A percentile compares a stretch with the other conserved stretches of the same genome.
These are phyloP conservation scores for Syrphus vitripennis DNA, from an alignment of 2,888 invertebrate species.

Conservation along the genomic window DNA sequence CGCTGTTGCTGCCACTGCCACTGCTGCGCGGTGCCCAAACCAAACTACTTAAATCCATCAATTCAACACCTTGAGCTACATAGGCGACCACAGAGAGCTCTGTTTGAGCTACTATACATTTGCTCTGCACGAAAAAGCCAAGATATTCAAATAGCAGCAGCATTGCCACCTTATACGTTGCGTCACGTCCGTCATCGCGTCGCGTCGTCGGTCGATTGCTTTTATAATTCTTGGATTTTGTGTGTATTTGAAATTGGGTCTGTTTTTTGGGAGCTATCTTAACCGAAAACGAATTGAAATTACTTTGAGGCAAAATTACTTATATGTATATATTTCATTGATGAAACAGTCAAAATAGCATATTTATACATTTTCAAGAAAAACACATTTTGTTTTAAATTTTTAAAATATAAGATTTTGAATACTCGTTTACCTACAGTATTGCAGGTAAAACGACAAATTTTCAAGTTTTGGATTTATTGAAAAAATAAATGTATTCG, in stretches of 20 bases:
- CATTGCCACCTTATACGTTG: not conserved
- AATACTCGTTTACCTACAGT: too few species aligned
- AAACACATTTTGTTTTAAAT: too few species aligned
- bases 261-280: constrained; percentile 42
- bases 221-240: not conserved
- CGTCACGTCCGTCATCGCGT: not conserved
- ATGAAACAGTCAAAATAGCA: not conserved
- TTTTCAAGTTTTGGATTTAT: too few species aligned
- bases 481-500: too few species aligned
- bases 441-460: too few species aligned
- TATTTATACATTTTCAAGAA: not conserved
- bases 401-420: too few species aligned
- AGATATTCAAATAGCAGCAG: not conserved
- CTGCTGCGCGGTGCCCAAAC: constrained; percentile 13
- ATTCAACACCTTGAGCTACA: constrained; percentile 72
- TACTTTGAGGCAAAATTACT: constrained; percentile 46
- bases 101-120: not conserved
- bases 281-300: constrained; percentile 42
- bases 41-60: constrained; percentile 70
- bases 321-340: not conserved
- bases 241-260: constrained; percentile 21
- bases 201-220: not conserved
- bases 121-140: not conserved
- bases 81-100: constrained; percentile 16
- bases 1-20: not conserved